These are phyloP conservation scores for Rhinichthys osculus DNA, from an alignment of 2,797 vertebrate species.

Conservation along the genomic window DNA sequence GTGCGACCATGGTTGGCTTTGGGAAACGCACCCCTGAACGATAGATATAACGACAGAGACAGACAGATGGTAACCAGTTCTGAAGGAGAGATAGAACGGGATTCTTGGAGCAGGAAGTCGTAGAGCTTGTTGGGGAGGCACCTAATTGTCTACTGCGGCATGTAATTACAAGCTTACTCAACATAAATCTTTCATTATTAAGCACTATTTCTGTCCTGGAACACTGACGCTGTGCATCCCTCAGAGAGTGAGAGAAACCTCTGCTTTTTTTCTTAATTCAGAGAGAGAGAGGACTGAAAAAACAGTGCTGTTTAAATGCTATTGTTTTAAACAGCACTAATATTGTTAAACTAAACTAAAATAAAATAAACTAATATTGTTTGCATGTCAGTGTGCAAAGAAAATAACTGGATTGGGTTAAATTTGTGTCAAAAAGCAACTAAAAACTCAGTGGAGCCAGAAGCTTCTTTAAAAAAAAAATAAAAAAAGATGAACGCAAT, in stretches of 20 bases:
- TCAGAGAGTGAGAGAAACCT: slow-evolving; percentile 51
- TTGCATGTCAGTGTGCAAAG: neutral
- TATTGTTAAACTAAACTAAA: no score
- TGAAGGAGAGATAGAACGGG: slow-evolving; percentile 28
- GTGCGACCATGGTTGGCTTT: no score
- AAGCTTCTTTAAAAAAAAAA: neutral
- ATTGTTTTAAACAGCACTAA: no score
- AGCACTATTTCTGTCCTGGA: slow-evolving; percentile 78
- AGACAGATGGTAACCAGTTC: slow-evolving; percentile 15
- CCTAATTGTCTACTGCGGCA: slow-evolving; percentile 84
- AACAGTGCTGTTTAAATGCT: neutral
- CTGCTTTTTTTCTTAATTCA: slow-evolving; percentile 43
- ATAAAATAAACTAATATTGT: neutral
- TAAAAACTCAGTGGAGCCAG: slow-evolving; percentile 11
- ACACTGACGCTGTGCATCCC: slow-evolving; percentile 66
- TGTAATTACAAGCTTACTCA: slow-evolving; percentile 83
- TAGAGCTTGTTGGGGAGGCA: slow-evolving; percentile 72
- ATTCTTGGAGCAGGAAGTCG: slow-evolving; percentile 53
- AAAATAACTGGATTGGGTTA: neutral
- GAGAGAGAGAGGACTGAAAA: neutral
- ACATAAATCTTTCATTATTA: slow-evolving; percentile 85
- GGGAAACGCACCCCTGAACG: no score
- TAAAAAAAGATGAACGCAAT: slow-evolving; percentile 36
- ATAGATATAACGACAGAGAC: neutral
- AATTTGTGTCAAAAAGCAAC: neutral